Conservation (phyloP, 2,888 invertebrate species). For the Noctua comes region DNA sequence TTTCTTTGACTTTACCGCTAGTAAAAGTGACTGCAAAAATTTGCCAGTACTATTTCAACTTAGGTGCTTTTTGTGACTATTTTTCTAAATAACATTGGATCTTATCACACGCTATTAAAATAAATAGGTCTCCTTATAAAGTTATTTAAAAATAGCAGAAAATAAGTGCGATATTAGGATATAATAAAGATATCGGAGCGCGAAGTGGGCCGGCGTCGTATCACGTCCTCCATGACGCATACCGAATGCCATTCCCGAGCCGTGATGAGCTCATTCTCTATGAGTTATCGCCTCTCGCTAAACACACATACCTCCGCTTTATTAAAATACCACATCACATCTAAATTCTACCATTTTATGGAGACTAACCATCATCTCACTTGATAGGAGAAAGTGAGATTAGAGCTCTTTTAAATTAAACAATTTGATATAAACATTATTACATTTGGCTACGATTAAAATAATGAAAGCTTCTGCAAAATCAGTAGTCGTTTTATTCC, state of each 20-base stretch:
- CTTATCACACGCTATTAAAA: background rate
- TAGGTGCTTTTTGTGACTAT: no score
- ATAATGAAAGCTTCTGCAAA: background rate
- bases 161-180: slow-evolving; percentile 55
- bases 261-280: slow-evolving; percentile 74
- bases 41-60: no score
- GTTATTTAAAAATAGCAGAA: slow-evolving; percentile 38
- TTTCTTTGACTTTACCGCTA: no score
- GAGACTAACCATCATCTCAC: slow-evolving; percentile 27
- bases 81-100: background rate
- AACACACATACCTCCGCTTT: slow-evolving; percentile 72
- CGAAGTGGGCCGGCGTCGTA: slow-evolving; percentile 74
- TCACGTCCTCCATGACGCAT: slow-evolving; percentile 81
- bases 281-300: slow-evolving; percentile 74
- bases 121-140: background rate
- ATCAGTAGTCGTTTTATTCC: background rate
- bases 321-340: slow-evolving; percentile 66
- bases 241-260: slow-evolving; percentile 77
- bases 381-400: slow-evolving; percentile 49
- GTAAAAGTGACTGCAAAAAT: background rate
- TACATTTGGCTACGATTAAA: background rate
- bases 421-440: slow-evolving; percentile 14
- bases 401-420: slow-evolving; percentile 43
- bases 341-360: slow-evolving; percentile 36
- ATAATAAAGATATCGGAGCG: slow-evolving; percentile 63